phyloP scores from a whole-genome alignment of 2,113 vertebrate species.

The Ondatra zibethicus region DNA sequence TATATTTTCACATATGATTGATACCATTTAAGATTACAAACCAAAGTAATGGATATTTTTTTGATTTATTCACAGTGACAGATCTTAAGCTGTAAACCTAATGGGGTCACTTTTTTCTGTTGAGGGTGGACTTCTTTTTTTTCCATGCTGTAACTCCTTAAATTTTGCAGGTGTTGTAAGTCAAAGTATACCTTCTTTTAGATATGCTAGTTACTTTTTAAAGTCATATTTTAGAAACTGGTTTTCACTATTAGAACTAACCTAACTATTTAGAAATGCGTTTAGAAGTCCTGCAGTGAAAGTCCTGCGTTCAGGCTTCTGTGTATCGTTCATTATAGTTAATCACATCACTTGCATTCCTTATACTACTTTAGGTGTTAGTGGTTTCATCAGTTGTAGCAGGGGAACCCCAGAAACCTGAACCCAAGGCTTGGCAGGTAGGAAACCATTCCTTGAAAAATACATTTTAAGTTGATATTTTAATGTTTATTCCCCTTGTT shows the following conservation, averaged over 20 bases:
- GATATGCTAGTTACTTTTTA: slow-evolving; percentile 55
- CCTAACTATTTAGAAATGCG: slow-evolving; percentile 70
- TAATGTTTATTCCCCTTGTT: slow-evolving; percentile 75
- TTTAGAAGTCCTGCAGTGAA: slow-evolving; percentile 76
- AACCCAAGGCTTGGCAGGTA: slow-evolving; percentile 76
- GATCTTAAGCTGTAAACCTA: slow-evolving; percentile 53
- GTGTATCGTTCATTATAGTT: slow-evolving; percentile 79
- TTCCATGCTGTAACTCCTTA: slow-evolving; percentile 58
- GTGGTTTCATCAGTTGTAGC: slow-evolving; percentile 82
- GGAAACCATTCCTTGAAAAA: slow-evolving; percentile 80
- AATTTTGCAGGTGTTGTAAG: slow-evolving; percentile 62
- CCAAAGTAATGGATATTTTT: slow-evolving; percentile 25
- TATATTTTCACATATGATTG: slow-evolving; percentile 58
- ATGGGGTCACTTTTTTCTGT: slow-evolving; percentile 67
- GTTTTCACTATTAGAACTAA: slow-evolving; percentile 53
- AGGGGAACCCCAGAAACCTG: slow-evolving; percentile 80
- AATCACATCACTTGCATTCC: slow-evolving; percentile 79
- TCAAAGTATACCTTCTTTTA: slow-evolving; percentile 67
- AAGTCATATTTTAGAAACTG: slow-evolving; percentile 62
- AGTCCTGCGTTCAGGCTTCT: slow-evolving; percentile 76
- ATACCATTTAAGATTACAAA: slow-evolving; percentile 53
- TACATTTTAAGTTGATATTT: slow-evolving; percentile 74
- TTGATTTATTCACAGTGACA: slow-evolving; percentile 67
- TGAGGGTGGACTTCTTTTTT: slow-evolving; percentile 66
- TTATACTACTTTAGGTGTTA: slow-evolving; percentile 78